These are phyloP conservation scores for Trididemnum miniatum DNA, from an alignment of 23 tunicate species.

Conservation along the genomic window DNA sequence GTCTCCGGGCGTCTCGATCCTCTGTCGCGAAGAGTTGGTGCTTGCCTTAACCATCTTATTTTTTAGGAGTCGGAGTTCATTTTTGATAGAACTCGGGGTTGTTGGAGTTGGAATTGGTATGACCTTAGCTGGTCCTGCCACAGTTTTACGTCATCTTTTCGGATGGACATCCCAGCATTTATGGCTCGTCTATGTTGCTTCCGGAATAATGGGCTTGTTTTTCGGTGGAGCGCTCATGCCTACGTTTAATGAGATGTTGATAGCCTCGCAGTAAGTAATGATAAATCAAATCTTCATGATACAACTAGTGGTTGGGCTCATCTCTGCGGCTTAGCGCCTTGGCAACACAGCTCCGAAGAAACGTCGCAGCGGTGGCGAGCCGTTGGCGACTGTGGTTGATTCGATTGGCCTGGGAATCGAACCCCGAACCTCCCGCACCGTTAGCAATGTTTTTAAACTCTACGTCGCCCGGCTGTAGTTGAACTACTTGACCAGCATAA, in stretches of 20 bases:
- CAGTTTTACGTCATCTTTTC: conserved; percentile 35
- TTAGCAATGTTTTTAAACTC: no score
- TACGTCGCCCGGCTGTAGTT: no score
- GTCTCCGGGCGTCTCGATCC: no score
- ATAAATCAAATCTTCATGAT: not conserved
- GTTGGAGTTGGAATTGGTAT: conserved; percentile 36
- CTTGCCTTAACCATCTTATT: not conserved
- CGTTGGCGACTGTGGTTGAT: no score
- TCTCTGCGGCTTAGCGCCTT: no score
- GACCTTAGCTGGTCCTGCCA: conserved; percentile 64
- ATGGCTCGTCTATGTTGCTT: conserved; percentile 71
- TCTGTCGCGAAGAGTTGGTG: no score
- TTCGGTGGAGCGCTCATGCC: conserved; percentile 83
- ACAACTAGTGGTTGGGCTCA: no score
- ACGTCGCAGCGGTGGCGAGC: no score
- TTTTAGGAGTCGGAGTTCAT: conserved; percentile 51
- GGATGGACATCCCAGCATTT: conserved; percentile 67
- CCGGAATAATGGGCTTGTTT: conserved; percentile 32
- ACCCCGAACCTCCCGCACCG: no score
- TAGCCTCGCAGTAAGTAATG: conserved; percentile 55
- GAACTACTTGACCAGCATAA: no score
- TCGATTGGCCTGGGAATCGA: no score
- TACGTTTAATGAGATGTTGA: conserved; percentile 76
- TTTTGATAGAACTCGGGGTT: conserved; percentile 40
- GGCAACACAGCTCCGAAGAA: no score